Percentiles rank a stretch among this genome's conserved stretches.
These are phyloP conservation scores for Busseola fusca DNA, from an alignment of 2,888 invertebrate genomes.

Conservation along the genomic window DNA sequence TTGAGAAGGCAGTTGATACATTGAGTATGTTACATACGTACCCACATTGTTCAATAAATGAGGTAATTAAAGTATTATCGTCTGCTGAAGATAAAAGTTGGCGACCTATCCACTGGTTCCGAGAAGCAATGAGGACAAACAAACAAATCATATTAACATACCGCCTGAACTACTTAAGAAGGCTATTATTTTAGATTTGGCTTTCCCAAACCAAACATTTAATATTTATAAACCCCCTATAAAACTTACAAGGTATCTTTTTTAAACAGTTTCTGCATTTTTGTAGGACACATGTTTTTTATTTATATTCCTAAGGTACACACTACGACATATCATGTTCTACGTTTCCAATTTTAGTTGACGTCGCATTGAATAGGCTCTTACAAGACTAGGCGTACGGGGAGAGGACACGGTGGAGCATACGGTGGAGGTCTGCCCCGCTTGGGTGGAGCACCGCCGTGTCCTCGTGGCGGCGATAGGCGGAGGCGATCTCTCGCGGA, in stretches of 20 bases:
- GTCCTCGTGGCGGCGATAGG: too few relatives aligned
- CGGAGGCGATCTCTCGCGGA: too few relatives aligned
- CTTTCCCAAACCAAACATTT: not conserved
- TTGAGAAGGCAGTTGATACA: not conserved
- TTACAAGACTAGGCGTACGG: too few relatives aligned
- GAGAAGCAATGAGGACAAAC: conserved; percentile 37
- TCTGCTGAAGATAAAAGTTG: conserved; percentile 51
- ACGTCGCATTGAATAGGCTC: too few relatives aligned
- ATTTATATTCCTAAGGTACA: too few relatives aligned
- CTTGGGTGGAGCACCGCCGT: too few relatives aligned
- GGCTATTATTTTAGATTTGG: not conserved
- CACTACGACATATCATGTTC: too few relatives aligned
- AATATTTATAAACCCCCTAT: not conserved
- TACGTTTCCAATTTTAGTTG: too few relatives aligned
- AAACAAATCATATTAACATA: conserved; percentile 16
- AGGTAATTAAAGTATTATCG: conserved; percentile 52
- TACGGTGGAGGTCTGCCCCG: too few relatives aligned
- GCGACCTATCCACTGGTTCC: conserved; percentile 34
- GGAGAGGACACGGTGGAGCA: too few relatives aligned
- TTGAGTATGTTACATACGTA: conserved; percentile 17
- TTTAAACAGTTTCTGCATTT: not conserved
- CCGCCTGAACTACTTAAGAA: not conserved
- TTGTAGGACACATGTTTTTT: too few relatives aligned
- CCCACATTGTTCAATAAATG: conserved; percentile 24
- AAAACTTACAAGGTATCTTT: not conserved